Evolutionary conservation across 1,140 invertebrate species (phyloP), one percentile per base, ranked within the genome.

Genomic region (Brachionus rotundiformis): DNA sequence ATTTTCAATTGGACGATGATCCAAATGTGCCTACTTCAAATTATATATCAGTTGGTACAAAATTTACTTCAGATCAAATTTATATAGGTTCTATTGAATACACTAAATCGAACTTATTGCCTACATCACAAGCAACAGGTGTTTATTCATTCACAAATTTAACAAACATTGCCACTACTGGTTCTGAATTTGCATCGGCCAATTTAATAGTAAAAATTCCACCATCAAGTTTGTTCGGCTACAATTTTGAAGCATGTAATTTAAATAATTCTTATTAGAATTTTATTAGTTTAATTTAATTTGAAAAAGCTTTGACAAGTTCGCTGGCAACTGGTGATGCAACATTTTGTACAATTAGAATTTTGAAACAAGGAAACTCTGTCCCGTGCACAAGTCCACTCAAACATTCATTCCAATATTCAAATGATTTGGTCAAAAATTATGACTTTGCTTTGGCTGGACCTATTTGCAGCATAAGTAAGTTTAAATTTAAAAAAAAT

Each of bases 401-500:
- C 2, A 47, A 63, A 7, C 54, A 63, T 10, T 16, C 25, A 7
- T 81, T 19, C 19, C 59, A 13, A 8, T 81, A 81, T 25, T 31
- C n/a, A 16, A n/a, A 2, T 16, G 47, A 39, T 5, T 59, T 79
- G 8, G 59, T 36, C 31, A 61, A 49, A 59, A 54, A 59, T 54
- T 54, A 63, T 63, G 76, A 27, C 25, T 59, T 59, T 59, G 44
- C 47, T 19, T 13, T 10, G 2, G 16, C 16, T 25, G 76, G 76
- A 23, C 76, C 76, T 5, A 33, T 79, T 33, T 79, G 76, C 47
- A 79, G 76, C 47, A 79, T 79, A 23, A 79, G 76, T 79, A 79
- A 77, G 27, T 47, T 29, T 36, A n/a, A 33, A 16, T 27, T 33
- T 33, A 33, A 31, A 25, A 3, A 19, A 75, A 7, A 13, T 36